Evolutionary conservation across 2,888 invertebrate species (phyloP), one percentile per base, ranked within the genome.

Genomic region (Cosmorhoe ocellata): DNA sequence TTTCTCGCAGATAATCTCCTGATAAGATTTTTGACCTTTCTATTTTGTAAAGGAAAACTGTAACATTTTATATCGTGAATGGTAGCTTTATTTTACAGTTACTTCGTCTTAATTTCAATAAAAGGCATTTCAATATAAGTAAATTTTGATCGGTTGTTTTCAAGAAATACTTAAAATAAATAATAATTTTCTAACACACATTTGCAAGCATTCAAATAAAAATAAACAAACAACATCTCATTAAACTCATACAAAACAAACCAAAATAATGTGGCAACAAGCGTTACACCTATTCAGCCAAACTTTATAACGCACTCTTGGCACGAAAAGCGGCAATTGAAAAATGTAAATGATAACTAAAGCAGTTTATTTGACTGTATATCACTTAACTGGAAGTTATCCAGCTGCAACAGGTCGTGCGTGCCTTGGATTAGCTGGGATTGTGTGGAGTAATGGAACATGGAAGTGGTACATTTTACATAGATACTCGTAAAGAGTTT

Each of bases 331-430:
- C 61, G 67, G 76, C 61, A 74, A 89, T 88, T 89, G 89, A 89
- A 89, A 90, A 89, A 88, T 88, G 81, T 87, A 83, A 88, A 90
- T 88, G 85, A 84, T 87, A 88, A 87, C 75, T 81, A 72, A 74
- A 74, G 74, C 70, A 78, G 52, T 82, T 84, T 85, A 83, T 84
- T 82, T 81, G 77, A 81, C 79, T 79, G 77, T 85, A 83, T 56
- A 50, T 50, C 55, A 56, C 58, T 62, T 58, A 57, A 51, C 61
- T 62, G 61, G 61, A 62, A 62, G 55, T 58, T 50, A 56, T 62
- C 61, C 61, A 62, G 58, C 42, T 14, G 60, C 61, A 62, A 62
- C 61, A 62, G 61, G 61, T 62, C 43, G 46, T 53, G 56, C 50
- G 49, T 62, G 61, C 53, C 27, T 48, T 41, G 53, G 48, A 53